Percentiles rank a stretch among this genome's conserved stretches.
Conservation (phyloP, 2,113 vertebrate species). For the Microcebus tavaratra region DNA sequence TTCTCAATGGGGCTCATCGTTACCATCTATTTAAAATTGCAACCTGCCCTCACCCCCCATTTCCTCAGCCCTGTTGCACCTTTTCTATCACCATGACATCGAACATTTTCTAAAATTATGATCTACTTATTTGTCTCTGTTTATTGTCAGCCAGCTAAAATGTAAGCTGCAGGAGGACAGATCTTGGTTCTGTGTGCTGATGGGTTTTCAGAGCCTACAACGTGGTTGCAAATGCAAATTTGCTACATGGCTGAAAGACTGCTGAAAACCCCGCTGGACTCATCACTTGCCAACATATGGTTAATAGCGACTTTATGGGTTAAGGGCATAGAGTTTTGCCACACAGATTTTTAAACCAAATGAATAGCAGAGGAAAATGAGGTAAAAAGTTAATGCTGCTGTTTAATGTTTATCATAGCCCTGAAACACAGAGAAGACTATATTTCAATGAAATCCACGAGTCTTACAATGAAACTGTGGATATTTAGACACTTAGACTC, state of each 20-base stretch:
- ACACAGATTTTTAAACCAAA: slow-evolving; percentile 24
- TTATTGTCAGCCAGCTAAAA: neutral
- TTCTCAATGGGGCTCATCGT: neutral
- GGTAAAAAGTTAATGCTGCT: neutral
- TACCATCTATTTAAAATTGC: neutral
- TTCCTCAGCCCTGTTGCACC: neutral
- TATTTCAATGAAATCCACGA: neutral
- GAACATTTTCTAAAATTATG: too few relatives aligned
- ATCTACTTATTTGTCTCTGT: neutral
- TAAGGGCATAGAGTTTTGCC: neutral
- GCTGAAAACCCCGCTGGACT: neutral
- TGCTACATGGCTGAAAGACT: neutral
- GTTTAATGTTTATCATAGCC: neutral
- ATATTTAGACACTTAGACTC: neutral
- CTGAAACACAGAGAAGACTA: neutral
- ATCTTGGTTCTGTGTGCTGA: neutral
- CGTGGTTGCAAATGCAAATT: too few relatives aligned
- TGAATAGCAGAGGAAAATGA: neutral
- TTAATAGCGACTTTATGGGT: neutral
- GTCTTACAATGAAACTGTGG: neutral
- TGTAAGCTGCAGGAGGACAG: neutral
- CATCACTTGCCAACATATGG: neutral
- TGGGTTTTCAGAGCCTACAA: neutral
- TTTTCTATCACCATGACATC: neutral
- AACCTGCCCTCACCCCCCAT: neutral